These are phyloP conservation scores for Phainopepla nitens DNA, from an alignment of 2,113 vertebrate genomes.

Conservation along the genomic window DNA sequence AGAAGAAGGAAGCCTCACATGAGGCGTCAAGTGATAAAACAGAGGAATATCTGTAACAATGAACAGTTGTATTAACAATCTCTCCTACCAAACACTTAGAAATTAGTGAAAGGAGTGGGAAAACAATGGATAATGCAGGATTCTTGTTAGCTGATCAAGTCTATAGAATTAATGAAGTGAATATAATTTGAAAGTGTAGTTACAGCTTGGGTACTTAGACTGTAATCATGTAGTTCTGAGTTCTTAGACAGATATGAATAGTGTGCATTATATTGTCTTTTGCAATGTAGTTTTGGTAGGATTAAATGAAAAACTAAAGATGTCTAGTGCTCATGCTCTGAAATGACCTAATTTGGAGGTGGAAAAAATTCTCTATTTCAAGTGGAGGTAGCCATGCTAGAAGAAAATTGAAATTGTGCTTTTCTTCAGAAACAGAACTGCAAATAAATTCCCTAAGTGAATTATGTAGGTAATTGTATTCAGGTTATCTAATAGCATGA, in stretches of 20 bases:
- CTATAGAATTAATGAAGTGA: slow-evolving; percentile 4
- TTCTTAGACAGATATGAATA: background rate
- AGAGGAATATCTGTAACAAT: background rate
- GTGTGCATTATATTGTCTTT: background rate
- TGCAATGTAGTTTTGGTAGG: background rate
- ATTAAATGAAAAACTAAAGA: background rate
- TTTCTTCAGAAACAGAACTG: background rate
- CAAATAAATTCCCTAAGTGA: background rate
- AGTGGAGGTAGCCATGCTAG: background rate
- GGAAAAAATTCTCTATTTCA: background rate
- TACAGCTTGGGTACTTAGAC: background rate
- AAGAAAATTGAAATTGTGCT: background rate
- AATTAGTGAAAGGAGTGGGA: background rate
- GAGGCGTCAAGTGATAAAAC: background rate
- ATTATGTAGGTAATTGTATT: background rate
- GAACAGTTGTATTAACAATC: background rate
- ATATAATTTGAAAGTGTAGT: background rate
- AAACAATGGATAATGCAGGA: background rate
- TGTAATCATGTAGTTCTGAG: background rate
- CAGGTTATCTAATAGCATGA: background rate
- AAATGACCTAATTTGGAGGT: background rate
- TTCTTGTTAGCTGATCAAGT: background rate
- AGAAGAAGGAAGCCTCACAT: background rate
- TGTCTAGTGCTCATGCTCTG: background rate
- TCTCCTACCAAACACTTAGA: background rate